These are phyloP conservation scores for Poecilia velifera DNA, from an alignment of 2,797 vertebrate genomes.

Conservation along the genomic window DNA sequence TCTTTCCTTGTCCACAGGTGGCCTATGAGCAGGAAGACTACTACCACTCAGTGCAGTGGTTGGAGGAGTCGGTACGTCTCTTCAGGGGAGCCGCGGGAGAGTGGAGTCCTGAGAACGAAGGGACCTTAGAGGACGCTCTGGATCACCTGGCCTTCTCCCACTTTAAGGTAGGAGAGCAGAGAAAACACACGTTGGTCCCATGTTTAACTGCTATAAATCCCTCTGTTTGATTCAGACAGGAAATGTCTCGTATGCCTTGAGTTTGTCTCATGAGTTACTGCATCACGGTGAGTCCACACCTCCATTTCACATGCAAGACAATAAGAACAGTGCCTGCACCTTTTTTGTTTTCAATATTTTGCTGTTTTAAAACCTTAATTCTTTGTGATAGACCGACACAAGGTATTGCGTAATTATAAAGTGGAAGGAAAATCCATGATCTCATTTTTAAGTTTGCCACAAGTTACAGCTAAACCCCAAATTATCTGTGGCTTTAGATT, in stretches of 20 bases:
- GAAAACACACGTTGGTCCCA: not conserved
- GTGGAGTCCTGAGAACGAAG: constrained; percentile 88
- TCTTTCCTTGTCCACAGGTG: constrained; percentile 77
- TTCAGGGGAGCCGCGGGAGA: constrained; percentile 82
- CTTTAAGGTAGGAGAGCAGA: constrained; percentile 83
- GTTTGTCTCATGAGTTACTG: constrained; percentile 90
- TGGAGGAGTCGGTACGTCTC: constrained; percentile 90
- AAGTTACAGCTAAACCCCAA: not conserved
- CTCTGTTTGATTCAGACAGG: constrained; percentile 83
- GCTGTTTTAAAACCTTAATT: not conserved
- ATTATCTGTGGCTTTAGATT: not conserved
- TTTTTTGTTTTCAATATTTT: not conserved
- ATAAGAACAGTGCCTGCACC: not conserved
- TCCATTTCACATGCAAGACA: not conserved
- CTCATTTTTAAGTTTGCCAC: not conserved
- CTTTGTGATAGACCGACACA: not conserved
- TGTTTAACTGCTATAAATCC: constrained; percentile 13
- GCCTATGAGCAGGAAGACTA: constrained; percentile 91
- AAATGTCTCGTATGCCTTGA: constrained; percentile 89
- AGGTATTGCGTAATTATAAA: not conserved
- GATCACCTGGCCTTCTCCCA: constrained; percentile 95
- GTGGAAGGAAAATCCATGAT: not conserved
- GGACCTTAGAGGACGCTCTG: constrained; percentile 89
- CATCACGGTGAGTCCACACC: constrained; percentile 82
- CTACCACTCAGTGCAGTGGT: constrained; percentile 92